These are phyloP conservation scores for Ladona fulva DNA, from an alignment of 1,140 invertebrate genomes.

Conservation along the genomic window DNA sequence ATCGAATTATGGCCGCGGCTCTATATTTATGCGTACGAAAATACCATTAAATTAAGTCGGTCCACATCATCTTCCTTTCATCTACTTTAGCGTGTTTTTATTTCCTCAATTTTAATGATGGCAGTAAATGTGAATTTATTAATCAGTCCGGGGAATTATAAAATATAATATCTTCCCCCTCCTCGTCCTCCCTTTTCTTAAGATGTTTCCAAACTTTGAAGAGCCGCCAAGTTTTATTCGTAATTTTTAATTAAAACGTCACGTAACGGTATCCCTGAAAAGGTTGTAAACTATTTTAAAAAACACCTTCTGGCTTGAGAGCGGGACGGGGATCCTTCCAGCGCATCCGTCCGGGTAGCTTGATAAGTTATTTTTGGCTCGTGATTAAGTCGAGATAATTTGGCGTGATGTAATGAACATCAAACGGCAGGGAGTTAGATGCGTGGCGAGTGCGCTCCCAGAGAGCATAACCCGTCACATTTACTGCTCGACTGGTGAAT, in stretches of 20 bases:
- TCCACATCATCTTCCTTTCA: too few species aligned
- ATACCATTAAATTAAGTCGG: too few species aligned
- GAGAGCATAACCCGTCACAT: not conserved
- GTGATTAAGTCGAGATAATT: not conserved
- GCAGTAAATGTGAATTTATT: not conserved
- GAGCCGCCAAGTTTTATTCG: not conserved
- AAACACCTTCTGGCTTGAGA: too few species aligned
- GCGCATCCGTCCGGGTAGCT: too few species aligned
- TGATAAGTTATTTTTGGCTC: not conserved
- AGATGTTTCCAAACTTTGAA: too few species aligned
- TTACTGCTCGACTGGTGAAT: not conserved
- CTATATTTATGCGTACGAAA: too few species aligned
- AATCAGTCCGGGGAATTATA: not conserved
- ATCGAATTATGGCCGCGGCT: too few species aligned
- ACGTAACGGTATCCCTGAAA: not conserved
- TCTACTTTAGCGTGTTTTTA: too few species aligned
- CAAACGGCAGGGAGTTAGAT: not conserved
- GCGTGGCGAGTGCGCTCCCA: not conserved
- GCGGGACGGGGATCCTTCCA: too few species aligned
- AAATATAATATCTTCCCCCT: not conserved
- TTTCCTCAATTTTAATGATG: too few species aligned
- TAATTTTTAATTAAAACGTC: not conserved
- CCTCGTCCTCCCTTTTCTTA: too few species aligned
- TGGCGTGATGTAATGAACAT: not conserved
- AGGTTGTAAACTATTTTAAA: too few species aligned